Percentiles rank a stretch among this genome's conserved stretches.
Conservation (phyloP, 2,888 invertebrate species). For the Dorcus parallelipipedus region DNA sequence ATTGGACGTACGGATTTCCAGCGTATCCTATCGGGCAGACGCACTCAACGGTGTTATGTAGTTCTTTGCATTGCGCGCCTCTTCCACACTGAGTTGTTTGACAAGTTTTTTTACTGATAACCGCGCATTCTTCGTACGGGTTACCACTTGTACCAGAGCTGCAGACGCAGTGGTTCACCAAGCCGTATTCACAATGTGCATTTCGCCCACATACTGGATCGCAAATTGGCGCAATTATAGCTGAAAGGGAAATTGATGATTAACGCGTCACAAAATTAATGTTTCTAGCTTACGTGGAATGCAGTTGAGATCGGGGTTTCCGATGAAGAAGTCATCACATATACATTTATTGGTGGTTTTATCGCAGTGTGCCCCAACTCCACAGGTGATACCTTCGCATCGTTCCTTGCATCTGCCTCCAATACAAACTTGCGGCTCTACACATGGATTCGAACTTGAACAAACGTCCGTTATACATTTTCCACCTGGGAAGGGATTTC, state of each 20-base stretch:
- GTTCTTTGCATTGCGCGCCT: constrained; percentile 77
- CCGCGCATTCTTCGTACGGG: constrained; percentile 80
- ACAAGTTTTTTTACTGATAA: constrained; percentile 54
- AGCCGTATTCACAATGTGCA: constrained; percentile 83
- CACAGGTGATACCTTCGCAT: constrained; percentile 83
- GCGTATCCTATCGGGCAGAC: constrained; percentile 77
- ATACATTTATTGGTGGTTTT: constrained; percentile 76
- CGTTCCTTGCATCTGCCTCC: constrained; percentile 85
- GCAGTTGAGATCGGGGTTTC: constrained; percentile 84
- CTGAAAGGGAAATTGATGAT: constrained; percentile 50
- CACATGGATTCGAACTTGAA: constrained; percentile 72
- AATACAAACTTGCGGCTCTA: constrained; percentile 76
- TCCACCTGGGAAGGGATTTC: constrained; percentile 91
- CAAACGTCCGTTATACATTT: constrained; percentile 79
- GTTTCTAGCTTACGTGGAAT: constrained; percentile 80
- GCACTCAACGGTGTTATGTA: constrained; percentile 72
- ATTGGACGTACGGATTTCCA: constrained; percentile 84
- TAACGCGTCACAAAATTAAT: neutral
- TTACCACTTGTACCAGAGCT: constrained; percentile 82
- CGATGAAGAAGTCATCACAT: constrained; percentile 83
- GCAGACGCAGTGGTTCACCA: constrained; percentile 75
- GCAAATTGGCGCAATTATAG: constrained; percentile 74
- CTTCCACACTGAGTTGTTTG: constrained; percentile 31
- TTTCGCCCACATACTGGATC: constrained; percentile 76
- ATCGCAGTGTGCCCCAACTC: constrained; percentile 84